Percentiles rank a stretch among this genome's conserved stretches.
These are phyloP conservation scores for Talpa occidentalis DNA, from an alignment of 2,113 vertebrate genomes.

Conservation along the genomic window DNA sequence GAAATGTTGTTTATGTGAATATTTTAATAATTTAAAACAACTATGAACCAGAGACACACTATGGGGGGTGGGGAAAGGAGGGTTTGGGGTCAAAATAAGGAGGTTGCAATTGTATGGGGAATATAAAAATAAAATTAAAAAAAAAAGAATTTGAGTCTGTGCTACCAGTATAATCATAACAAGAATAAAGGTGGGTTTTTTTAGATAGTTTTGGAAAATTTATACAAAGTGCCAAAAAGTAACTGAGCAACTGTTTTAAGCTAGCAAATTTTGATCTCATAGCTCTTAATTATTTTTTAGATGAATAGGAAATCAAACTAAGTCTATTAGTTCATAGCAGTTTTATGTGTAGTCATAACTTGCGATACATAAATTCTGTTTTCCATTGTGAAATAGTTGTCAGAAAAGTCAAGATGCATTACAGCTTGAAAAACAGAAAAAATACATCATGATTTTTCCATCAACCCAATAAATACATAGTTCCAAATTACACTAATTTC, in stretches of 20 bases:
- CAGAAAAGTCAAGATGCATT: too few species aligned
- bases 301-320: conserved; percentile 7
- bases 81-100: too few species aligned
- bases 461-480: background rate
- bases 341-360: background rate
- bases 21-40: too few species aligned
- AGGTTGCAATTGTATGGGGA: too few species aligned
- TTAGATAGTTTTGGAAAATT: conserved; percentile 22
- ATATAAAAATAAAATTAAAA: too few species aligned
- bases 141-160: conserved; percentile 45
- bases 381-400: conserved; percentile 37
- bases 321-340: background rate
- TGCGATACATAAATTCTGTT: background rate
- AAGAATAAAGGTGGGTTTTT: conserved; percentile 31
- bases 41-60: too few species aligned
- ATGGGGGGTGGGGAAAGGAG: too few species aligned
- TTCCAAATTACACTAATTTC: background rate
- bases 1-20: conserved; percentile 35
- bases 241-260: conserved; percentile 20
- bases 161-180: background rate
- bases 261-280: background rate
- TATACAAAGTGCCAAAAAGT: conserved; percentile 10
- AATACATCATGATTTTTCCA: too few species aligned
- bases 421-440: too few species aligned
- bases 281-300: background rate